Conservation (phyloP, 2,113 vertebrate species). For the Condylura cristata region DNA sequence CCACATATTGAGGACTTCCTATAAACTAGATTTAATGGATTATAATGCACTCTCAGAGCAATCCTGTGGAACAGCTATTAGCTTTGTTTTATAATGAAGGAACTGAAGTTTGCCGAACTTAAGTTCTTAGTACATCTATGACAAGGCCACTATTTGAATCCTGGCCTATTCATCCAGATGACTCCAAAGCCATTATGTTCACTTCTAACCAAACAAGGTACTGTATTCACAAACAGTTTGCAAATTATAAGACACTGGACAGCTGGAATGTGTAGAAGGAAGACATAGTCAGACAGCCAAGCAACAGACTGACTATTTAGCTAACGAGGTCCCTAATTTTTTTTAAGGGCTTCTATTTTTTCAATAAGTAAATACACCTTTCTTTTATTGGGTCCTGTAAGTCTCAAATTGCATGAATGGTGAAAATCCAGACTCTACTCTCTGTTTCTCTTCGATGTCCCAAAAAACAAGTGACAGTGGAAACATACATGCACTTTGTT, state of each 20-base stretch:
- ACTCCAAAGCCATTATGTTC: not conserved
- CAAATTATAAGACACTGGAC: not conserved
- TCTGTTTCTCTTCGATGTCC: not conserved
- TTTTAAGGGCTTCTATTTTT: not conserved
- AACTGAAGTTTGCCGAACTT: not conserved
- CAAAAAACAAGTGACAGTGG: not conserved
- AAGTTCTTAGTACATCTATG: not conserved
- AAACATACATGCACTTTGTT: not conserved
- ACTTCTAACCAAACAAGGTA: not conserved
- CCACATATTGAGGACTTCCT: not conserved
- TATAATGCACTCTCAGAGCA: not conserved
- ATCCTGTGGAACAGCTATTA: not conserved
- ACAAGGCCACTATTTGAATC: not conserved
- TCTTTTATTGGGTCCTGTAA: not conserved
- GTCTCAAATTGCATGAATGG: not conserved
- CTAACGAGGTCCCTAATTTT: not conserved
- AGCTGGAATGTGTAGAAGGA: not conserved
- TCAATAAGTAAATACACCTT: not conserved
- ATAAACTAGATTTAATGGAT: not conserved
- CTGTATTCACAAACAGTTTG: not conserved
- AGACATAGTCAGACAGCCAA: not conserved
- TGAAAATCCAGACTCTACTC: slow-evolving; percentile 33
- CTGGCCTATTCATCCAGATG: not conserved
- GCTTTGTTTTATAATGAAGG: not conserved
- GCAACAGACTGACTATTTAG: not conserved